These are phyloP conservation scores for Periophthalmodon schlosseri DNA, from an alignment of 2,113 vertebrate genomes.

Conservation along the genomic window DNA sequence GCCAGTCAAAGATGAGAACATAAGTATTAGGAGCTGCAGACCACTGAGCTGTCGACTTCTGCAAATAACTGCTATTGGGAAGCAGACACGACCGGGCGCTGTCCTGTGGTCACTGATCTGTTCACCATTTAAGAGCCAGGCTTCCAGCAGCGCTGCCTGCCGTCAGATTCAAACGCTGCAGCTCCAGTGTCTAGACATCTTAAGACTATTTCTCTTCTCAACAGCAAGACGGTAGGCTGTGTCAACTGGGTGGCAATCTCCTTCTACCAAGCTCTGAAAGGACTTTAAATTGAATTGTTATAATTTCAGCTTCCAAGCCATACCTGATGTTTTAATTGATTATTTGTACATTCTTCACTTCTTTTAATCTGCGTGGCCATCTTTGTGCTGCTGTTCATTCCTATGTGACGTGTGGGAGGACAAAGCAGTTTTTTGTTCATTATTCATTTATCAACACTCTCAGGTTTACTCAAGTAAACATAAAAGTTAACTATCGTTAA, in stretches of 20 bases:
- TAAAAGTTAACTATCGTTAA: too few relatives aligned
- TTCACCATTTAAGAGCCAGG: slow-evolving; percentile 10
- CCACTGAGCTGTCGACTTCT: slow-evolving; percentile 28
- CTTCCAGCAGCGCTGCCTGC: slow-evolving; percentile 15
- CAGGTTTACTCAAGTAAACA: too few relatives aligned
- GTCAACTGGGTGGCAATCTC: not conserved
- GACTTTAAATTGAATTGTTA: not conserved
- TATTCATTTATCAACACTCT: not conserved
- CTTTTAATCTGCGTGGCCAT: not conserved
- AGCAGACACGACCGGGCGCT: slow-evolving; percentile 8
- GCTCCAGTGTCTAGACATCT: slow-evolving; percentile 7
- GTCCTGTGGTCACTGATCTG: slow-evolving; percentile 21
- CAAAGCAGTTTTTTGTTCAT: not conserved
- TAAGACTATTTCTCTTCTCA: not conserved
- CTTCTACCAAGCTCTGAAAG: not conserved
- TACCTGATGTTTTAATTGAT: not conserved
- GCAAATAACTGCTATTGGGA: slow-evolving; percentile 30
- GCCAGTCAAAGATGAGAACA: slow-evolving; percentile 40
- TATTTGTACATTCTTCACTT: not conserved
- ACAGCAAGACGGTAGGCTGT: not conserved
- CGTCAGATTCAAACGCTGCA: slow-evolving; percentile 5
- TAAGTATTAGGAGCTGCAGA: slow-evolving; percentile 22
- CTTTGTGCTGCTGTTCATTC: not conserved
- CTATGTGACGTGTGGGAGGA: not conserved
- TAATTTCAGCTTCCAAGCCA: not conserved